Evolutionary conservation across 2,113 vertebrate species (phyloP).

Genomic region (Crotalus tigris): DNA sequence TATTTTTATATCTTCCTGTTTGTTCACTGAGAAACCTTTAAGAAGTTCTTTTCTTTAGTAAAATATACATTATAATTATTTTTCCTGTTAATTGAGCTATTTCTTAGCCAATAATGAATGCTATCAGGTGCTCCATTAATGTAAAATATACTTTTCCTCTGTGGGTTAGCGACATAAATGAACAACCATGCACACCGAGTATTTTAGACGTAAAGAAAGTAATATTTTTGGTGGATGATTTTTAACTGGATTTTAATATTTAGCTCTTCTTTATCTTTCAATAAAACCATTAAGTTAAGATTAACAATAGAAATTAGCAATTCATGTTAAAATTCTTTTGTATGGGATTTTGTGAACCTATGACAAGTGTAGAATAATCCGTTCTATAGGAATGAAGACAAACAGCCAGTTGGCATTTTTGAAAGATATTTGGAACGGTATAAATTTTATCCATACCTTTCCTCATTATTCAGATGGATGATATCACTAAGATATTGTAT

Average conservation of each 20-base stretch:
- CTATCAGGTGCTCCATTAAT: constrained; percentile 30
- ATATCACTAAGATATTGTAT: background rate
- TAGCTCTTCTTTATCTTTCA: constrained; percentile 11
- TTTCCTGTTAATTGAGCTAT: constrained; percentile 43
- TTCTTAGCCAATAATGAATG: constrained; percentile 31
- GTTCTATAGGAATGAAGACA: background rate
- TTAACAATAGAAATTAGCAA: constrained; percentile 34
- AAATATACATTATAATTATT: constrained; percentile 30
- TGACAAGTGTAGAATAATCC: background rate
- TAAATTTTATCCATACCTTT: background rate
- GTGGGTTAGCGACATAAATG: constrained; percentile 26
- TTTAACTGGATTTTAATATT: constrained; percentile 43
- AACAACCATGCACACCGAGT: constrained; percentile 27
- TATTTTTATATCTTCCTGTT: background rate
- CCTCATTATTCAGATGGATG: background rate
- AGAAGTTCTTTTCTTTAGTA: constrained; percentile 17
- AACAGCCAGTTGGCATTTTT: background rate
- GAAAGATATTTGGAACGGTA: background rate
- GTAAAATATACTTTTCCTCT: constrained; percentile 39
- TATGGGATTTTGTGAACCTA: background rate
- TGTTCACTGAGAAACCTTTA: background rate
- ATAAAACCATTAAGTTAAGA: constrained; percentile 33
- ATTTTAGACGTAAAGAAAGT: constrained; percentile 34
- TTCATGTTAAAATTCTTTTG: constrained; percentile 12
- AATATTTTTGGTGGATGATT: constrained; percentile 30